Conservation (phyloP, 1,140 invertebrate species). For the Grapholita molesta region DNA sequence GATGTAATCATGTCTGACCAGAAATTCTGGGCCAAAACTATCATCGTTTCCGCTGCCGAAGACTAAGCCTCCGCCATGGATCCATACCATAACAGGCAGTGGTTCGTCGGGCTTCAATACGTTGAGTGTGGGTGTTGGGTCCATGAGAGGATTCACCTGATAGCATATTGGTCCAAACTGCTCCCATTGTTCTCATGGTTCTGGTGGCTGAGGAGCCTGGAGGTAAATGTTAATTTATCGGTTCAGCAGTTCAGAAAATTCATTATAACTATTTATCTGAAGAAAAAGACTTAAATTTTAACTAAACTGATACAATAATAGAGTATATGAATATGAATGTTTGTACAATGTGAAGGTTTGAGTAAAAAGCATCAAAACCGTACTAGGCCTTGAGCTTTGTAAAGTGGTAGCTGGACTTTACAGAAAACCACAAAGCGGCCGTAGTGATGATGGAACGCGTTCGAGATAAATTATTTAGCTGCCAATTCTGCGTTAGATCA, state of each 20-base stretch:
- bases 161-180: slow-evolving; percentile 39
- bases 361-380: no score
- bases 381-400: no score
- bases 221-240: slow-evolving; percentile 15
- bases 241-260: background rate
- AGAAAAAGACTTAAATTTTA: background rate
- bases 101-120: slow-evolving; percentile 38
- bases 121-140: slow-evolving; percentile 41
- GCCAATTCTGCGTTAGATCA: no score
- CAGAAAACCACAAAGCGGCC: no score
- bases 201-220: slow-evolving; percentile 47
- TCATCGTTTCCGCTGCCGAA: slow-evolving; percentile 77
- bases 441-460: no score
- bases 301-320: no score
- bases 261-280: no score
- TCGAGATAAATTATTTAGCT: no score
- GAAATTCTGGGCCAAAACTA: slow-evolving; percentile 79
- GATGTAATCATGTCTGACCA: slow-evolving; percentile 79
- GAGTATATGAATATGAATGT: no score
- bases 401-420: no score
- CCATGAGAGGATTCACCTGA: slow-evolving; percentile 33
- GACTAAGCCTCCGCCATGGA: slow-evolving; percentile 84
- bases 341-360: no score
- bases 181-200: slow-evolving; percentile 51
- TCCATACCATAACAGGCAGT: slow-evolving; percentile 77